Percentiles rank a stretch among this genome's conserved stretches.
phyloP scores from a whole-genome alignment of 1,140 invertebrate genomes.

The Lepidurus packardi region DNA sequence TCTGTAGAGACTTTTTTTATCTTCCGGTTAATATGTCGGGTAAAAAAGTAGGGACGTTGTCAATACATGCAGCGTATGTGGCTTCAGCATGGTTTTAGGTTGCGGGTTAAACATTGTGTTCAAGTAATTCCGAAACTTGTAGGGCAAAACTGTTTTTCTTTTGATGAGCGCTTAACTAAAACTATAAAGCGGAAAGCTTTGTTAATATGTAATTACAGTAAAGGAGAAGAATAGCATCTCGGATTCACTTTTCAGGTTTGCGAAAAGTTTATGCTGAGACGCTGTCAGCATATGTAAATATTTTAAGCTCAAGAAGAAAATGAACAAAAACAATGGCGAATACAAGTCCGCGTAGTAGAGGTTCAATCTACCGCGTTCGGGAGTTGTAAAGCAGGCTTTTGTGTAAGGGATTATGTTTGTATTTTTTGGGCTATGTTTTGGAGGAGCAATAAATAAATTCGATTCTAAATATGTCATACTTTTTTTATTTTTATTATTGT shows the following conservation, averaged over 20 bases:
- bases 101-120: background rate
- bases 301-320: background rate
- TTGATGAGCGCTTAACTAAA: background rate
- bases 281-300: background rate
- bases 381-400: background rate
- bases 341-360: background rate
- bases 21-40: too few relatives aligned
- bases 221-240: background rate
- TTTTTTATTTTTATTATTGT: too few relatives aligned
- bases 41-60: too few relatives aligned
- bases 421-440: background rate
- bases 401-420: background rate
- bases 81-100: too few relatives aligned
- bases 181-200: background rate
- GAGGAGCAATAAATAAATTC: background rate
- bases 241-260: background rate
- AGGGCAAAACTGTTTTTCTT: background rate
- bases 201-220: slow-evolving; percentile 4
- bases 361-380: background rate
- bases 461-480: background rate
- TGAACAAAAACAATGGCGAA: background rate
- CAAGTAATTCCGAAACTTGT: background rate
- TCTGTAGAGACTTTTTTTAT: too few relatives aligned
- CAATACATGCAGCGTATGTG: too few relatives aligned
- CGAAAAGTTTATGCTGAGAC: background rate